Conservation (phyloP, 2,797 vertebrate genomes). For the Notoglanidium macrostoma region DNA sequence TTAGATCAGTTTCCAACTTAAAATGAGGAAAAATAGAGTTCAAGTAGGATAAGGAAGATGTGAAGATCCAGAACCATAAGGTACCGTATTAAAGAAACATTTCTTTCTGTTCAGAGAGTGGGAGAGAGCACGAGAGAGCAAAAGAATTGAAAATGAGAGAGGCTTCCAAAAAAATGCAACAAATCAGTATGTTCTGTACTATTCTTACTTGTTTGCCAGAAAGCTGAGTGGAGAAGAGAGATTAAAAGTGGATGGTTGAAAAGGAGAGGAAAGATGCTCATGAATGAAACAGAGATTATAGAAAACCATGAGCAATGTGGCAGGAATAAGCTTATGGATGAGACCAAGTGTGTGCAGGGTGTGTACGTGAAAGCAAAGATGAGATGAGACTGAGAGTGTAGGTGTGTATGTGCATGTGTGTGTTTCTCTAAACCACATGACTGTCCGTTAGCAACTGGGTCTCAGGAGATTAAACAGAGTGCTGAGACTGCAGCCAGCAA, state of each 20-base stretch:
- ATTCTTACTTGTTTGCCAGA: conserved; percentile 20
- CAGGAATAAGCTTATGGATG: conserved; percentile 15
- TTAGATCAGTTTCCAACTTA: background rate
- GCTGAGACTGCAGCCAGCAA: conserved; percentile 72
- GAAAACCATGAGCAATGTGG: conserved; percentile 1
- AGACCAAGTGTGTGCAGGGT: conserved; percentile 12
- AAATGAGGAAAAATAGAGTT: conserved; percentile 17
- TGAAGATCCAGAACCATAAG: conserved; percentile 50
- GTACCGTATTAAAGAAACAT: conserved; percentile 54
- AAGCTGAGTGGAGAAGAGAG: conserved; percentile 10
- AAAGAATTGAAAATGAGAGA: background rate
- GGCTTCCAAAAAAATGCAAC: conserved; percentile 18
- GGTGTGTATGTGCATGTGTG: conserved; percentile 19
- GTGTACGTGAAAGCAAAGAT: conserved; percentile 23
- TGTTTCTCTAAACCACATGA: conserved; percentile 54
- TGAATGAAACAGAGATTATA: conserved; percentile 33
- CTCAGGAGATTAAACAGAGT: conserved; percentile 63
- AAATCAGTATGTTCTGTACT: conserved; percentile 19
- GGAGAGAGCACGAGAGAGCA: background rate
- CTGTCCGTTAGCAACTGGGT: conserved; percentile 62
- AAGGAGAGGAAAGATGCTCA: conserved; percentile 1
- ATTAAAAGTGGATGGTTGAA: conserved; percentile 17
- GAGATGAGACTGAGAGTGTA: conserved; percentile 20
- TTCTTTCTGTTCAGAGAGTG: conserved; percentile 16
- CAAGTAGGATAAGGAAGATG: conserved; percentile 41